Percentiles rank a stretch among this genome's conserved stretches.
Evolutionary conservation across 2,113 vertebrate species (phyloP).

Genomic region (Pampusana beccarii): DNA sequence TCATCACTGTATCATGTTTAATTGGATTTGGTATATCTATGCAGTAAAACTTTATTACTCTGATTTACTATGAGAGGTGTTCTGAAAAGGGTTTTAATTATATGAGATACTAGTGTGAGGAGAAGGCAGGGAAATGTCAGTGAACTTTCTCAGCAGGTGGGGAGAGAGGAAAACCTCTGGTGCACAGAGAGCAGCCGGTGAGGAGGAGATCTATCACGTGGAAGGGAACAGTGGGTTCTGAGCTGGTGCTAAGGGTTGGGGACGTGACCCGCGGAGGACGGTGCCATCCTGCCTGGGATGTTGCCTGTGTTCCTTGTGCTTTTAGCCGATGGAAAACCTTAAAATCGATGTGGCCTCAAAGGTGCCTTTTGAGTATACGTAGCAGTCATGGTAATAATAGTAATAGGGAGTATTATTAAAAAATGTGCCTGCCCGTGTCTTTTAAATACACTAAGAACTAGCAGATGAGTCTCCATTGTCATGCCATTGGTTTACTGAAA

Average conservation of each 20-base stretch:
- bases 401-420: neutral
- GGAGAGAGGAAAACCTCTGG: neutral
- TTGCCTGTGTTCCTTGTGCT: fast-evolving
- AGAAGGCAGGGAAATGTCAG: neutral
- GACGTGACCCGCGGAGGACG: neutral
- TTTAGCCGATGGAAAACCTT: neutral
- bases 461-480: neutral
- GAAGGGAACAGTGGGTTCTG: neutral
- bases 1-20: neutral
- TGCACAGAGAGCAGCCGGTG: neutral
- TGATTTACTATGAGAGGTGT: neutral
- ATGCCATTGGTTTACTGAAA: neutral
- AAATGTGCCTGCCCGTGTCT: neutral
- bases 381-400: neutral
- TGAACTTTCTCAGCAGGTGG: neutral
- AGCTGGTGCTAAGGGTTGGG: neutral
- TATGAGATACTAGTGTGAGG: neutral
- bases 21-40: neutral
- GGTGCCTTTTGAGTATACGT: neutral
- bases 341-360: neutral
- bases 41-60: neutral
- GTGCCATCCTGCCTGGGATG: neutral
- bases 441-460: neutral
- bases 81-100: neutral
- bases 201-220: neutral